phyloP scores from a whole-genome alignment of 1,140 invertebrate species.

The Sweltsa coloradensis region DNA sequence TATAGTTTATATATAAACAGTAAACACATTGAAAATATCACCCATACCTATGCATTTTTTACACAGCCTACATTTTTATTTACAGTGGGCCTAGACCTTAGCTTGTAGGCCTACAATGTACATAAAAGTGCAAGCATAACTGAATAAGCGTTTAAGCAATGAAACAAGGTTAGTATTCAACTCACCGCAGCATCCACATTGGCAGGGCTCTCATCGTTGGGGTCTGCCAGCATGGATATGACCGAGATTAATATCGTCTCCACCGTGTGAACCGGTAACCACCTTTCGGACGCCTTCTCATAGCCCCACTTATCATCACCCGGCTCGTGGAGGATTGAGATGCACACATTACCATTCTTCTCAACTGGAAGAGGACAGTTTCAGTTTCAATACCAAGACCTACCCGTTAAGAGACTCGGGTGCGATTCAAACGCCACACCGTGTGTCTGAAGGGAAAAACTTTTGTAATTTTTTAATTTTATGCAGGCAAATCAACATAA shows the following conservation, averaged over 20 bases:
- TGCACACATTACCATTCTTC: slow-evolving; percentile 97
- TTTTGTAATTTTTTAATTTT: too few relatives aligned
- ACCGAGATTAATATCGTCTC: slow-evolving; percentile 98
- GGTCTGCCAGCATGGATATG: slow-evolving; percentile 99
- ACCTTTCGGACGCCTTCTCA: slow-evolving; percentile 96
- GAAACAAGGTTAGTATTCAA: too few relatives aligned
- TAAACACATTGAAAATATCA: too few relatives aligned
- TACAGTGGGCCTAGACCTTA: too few relatives aligned
- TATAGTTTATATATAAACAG: too few relatives aligned
- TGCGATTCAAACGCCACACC: too few relatives aligned
- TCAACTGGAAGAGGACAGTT: slow-evolving; percentile 58
- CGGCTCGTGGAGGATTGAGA: slow-evolving; percentile 98
- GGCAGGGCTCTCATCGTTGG: slow-evolving; percentile 98
- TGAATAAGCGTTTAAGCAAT: slow-evolving; percentile 6
- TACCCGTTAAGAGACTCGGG: too few relatives aligned
- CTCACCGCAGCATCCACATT: slow-evolving; percentile 99
- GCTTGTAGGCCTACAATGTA: too few relatives aligned
- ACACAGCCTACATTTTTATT: too few relatives aligned
- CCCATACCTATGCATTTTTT: background rate
- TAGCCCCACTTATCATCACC: slow-evolving; percentile 99
- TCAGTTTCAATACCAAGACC: too few relatives aligned
- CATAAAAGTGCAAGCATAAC: background rate
- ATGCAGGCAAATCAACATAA: too few relatives aligned
- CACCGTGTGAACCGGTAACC: slow-evolving; percentile 98
- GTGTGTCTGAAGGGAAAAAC: too few relatives aligned